These are phyloP conservation scores for Drosophila cardini DNA, from an alignment of 1,140 invertebrate genomes.

Conservation along the genomic window DNA sequence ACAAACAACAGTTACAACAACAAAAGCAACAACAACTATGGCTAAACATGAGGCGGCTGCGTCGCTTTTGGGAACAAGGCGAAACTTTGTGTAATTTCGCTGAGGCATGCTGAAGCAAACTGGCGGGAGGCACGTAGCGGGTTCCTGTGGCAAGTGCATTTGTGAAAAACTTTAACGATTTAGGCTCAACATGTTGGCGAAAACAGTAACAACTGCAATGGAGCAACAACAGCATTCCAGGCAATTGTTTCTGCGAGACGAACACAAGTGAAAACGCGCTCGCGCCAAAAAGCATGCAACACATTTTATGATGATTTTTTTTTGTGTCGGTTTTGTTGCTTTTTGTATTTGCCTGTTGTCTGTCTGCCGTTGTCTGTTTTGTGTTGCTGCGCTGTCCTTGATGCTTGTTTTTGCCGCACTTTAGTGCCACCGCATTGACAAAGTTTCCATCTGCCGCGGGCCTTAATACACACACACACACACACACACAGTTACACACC, in stretches of 20 bases:
- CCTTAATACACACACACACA: constrained; percentile 50
- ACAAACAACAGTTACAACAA: constrained; percentile 40
- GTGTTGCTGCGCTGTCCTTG: constrained; percentile 43
- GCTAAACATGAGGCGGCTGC: constrained; percentile 47
- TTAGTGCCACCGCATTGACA: constrained; percentile 76
- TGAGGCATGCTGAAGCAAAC: constrained; percentile 23
- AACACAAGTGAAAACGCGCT: constrained; percentile 13
- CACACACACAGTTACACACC: constrained; percentile 35
- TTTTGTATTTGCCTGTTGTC: constrained; percentile 20
- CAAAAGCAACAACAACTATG: constrained; percentile 38
- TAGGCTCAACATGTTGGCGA: constrained; percentile 79
- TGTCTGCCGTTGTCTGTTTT: constrained; percentile 14
- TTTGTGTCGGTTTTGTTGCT: constrained; percentile 34
- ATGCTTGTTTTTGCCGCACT: constrained; percentile 73
- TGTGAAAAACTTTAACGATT: constrained; percentile 82
- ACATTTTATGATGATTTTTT: constrained; percentile 72
- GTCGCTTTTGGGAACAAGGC: constrained; percentile 70
- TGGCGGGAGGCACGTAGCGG: constrained; percentile 19
- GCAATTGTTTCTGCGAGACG: constrained; percentile 62
- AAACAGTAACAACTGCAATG: constrained; percentile 39
- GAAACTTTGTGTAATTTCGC: constrained; percentile 79
- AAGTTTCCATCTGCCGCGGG: constrained; percentile 71
- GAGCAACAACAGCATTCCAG: constrained; percentile 55
- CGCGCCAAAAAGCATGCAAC: constrained; percentile 64
- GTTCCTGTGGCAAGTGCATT: constrained; percentile 76